A percentile compares a stretch with the other conserved stretches of the same genome.
These are phyloP conservation scores for Muschampia plurimacula DNA, from an alignment of 2,888 invertebrate species.

Conservation along the genomic window DNA sequence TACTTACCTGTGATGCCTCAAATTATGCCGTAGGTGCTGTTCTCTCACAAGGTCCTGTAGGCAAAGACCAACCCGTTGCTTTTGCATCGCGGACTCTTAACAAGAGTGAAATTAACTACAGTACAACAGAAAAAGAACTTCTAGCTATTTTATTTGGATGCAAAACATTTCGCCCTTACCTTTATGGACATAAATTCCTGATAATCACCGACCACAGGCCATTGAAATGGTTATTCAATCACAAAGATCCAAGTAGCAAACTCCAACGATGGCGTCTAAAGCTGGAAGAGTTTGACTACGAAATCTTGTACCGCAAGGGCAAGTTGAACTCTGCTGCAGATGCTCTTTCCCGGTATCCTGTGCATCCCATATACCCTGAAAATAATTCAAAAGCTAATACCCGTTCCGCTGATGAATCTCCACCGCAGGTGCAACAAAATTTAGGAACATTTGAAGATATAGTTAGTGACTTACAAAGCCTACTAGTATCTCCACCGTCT, in stretches of 20 bases:
- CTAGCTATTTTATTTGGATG: conserved; percentile 38
- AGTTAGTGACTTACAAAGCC: conserved; percentile 7
- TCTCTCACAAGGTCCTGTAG: conserved; percentile 44
- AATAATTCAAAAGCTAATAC: conserved; percentile 3
- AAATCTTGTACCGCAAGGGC: conserved; percentile 40
- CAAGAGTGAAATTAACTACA: conserved; percentile 34
- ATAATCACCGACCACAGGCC: conserved; percentile 47
- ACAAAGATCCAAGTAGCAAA: conserved; percentile 43
- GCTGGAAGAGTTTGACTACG: conserved; percentile 43
- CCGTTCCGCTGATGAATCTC: neutral
- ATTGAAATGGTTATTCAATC: conserved; percentile 44
- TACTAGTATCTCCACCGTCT: conserved; percentile 16
- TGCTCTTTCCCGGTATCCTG: conserved; percentile 29
- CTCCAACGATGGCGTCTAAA: conserved; percentile 43
- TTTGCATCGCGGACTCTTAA: conserved; percentile 41
- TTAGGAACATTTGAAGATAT: neutral
- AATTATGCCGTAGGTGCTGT: conserved; percentile 44
- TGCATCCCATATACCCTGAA: conserved; percentile 23
- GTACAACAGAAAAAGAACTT: conserved; percentile 40
- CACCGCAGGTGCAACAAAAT: neutral
- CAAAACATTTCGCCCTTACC: conserved; percentile 50
- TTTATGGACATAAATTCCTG: conserved; percentile 47
- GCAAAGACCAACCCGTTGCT: conserved; percentile 44
- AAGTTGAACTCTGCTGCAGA: conserved; percentile 37
- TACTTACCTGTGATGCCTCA: conserved; percentile 25